Conservation (phyloP, 1,140 invertebrate genomes). For the Pseudoatta argentina region DNA sequence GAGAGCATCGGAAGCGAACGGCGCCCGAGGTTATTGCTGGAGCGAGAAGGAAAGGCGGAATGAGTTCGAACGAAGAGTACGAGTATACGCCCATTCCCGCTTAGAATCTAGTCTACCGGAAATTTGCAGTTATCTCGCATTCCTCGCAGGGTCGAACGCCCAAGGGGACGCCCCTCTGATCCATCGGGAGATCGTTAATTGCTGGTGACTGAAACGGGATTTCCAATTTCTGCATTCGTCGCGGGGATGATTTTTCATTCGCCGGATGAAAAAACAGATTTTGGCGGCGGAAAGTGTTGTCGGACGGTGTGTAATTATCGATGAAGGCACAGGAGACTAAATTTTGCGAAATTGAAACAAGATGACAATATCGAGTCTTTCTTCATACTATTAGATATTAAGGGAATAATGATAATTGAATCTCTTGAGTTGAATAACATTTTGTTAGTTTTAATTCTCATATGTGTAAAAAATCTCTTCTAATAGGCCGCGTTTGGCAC, state of each 20-base stretch:
- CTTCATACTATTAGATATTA: too few relatives aligned
- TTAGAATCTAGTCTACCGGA: constrained; percentile 80
- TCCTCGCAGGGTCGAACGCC: constrained; percentile 79
- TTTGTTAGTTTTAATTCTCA: too few relatives aligned
- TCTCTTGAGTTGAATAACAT: too few relatives aligned
- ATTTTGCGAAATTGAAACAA: not conserved
- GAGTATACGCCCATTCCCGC: constrained; percentile 71
- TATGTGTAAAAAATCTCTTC: too few relatives aligned
- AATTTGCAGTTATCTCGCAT: constrained; percentile 84
- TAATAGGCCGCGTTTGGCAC: too few relatives aligned
- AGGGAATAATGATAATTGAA: too few relatives aligned
- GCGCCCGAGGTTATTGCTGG: constrained; percentile 64
- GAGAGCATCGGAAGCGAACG: constrained; percentile 55
- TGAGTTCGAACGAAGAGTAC: constrained; percentile 72
- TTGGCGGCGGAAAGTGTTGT: constrained; percentile 25
- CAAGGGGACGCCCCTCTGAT: constrained; percentile 53
- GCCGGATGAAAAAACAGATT: constrained; percentile 38
- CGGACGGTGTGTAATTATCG: not conserved
- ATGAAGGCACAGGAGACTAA: not conserved
- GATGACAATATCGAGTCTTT: not conserved
- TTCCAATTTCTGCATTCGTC: constrained; percentile 62
- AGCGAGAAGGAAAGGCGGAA: constrained; percentile 61
- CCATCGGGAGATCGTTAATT: constrained; percentile 77
- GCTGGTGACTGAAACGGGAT: constrained; percentile 75
- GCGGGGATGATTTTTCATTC: constrained; percentile 57